Evolutionary conservation across 2,888 invertebrate genomes (phyloP), one percentile per base, ranked within the genome.

Genomic region (Chymomyza amoena): DNA sequence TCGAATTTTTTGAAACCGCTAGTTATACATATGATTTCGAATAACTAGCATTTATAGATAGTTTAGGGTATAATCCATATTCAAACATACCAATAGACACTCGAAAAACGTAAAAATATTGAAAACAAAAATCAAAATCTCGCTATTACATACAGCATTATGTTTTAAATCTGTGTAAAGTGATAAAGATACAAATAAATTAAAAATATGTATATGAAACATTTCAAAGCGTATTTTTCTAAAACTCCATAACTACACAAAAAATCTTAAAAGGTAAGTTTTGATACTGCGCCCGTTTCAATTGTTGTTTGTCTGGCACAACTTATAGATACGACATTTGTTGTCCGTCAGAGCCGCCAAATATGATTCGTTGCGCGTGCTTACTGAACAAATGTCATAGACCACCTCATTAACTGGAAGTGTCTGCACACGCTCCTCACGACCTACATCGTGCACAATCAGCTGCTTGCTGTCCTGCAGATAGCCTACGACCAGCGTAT

Each of bases 381-480:
- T 92, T 6, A 95, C 92, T 0, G 94, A 93, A 76, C 94, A 94
- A 45, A 95, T 92, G 84, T 96, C 96, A 32, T 95, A 89, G 10
- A 96, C 93, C 0, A 94, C 93, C 75, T 95, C 95, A 0, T 93
- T 93, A 0, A 95, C 93, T 0, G 94, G 94, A 64, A 96, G 84
- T 0, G 93, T 93, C 82, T 88, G 93, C 70, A 90, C 92, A 90
- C 91, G 93, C 87, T 90, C 93, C 18, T 93, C 93, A 1, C 92
- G 93, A n/a, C 91, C 92, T 54, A 93, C 90, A 68, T 95, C 95
- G 93, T 96, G 95, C 1, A 96, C 90, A 61, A 93, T 93, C 32
- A 96, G 90, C 13, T 93, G 91, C 5, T 94, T 94, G n/a, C 93
- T 94, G 64, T 95, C 94, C 90, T 97, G 97, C 70, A 96, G 94